Evolutionary conservation across 37 sponge, comb jelly and placozoan species (phyloP).

Genomic region (Haliclona indistincta): DNA sequence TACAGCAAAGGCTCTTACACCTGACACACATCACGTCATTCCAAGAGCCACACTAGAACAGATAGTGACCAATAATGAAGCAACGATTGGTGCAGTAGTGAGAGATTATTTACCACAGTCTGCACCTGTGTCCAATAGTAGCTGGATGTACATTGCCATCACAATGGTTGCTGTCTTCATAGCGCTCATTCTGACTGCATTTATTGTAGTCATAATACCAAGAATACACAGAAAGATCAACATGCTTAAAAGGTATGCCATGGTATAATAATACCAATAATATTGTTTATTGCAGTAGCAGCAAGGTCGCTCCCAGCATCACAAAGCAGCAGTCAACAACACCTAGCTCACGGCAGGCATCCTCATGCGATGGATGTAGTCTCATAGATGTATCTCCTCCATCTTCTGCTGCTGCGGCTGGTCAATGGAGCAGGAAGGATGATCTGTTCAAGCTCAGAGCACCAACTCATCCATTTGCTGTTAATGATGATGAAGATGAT

Average conservation of each 20-base stretch:
- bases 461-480: neutral
- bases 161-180: too few relatives aligned
- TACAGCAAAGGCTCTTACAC: neutral
- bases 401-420: neutral
- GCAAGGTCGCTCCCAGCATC: too few relatives aligned
- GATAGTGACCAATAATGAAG: neutral
- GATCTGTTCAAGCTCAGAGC: too few relatives aligned
- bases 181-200: neutral
- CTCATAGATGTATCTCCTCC: neutral
- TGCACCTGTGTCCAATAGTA: neutral
- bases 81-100: neutral
- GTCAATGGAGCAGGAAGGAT: too few relatives aligned
- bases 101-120: neutral
- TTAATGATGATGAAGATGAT: neutral
- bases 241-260: too few relatives aligned
- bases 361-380: neutral
- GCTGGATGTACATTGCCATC: neutral
- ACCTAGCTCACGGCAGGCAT: too few relatives aligned
- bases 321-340: too few relatives aligned
- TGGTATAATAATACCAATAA: too few relatives aligned
- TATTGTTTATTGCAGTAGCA: too few relatives aligned
- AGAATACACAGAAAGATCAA: too few relatives aligned
- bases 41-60: neutral
- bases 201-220: neutral
- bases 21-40: neutral